Base-by-base conservation (phyloP, 1,140 invertebrate genomes). In the Drosophila kohkoa region DNA sequence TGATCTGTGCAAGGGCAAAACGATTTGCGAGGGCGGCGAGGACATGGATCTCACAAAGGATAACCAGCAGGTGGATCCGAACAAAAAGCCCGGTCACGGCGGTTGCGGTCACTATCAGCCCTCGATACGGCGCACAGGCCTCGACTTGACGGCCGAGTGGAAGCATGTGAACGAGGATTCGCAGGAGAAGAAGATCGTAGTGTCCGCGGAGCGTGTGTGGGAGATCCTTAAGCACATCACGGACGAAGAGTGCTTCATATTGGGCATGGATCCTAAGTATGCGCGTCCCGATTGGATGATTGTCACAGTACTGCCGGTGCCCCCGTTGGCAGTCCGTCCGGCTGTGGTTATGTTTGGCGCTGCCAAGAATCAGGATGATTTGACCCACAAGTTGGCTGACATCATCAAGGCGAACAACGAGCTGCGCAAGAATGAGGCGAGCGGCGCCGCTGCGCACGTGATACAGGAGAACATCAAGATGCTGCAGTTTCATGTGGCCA, bases 281-380 rank as follows among this genome's bases (percentile, higher is more conserved):
- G 97, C 99, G 0, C 94, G 99, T 55, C 99, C 99, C 10, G 99
- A 99, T 94, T 99, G 99, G 99, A 99, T 99, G 99, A 96, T 99
- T 51, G 94, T 99, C 1, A 99, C 99, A 5, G 98, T 99, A 3
- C 93, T 99, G 58, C 99, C 99, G 5, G 99, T 99, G 0, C 99
- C 99, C 8, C 99, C 99, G 3, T 92, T 99, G 5, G 95, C 97
- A 1, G 96, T 97, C 0, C 94, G 99, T 82, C 99, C 99, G 1
- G 98, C 99, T 55, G 99, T 99, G 4, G 98, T 99, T 11, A 99
- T 99, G 97, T 99, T 99, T 93, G 99, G 99, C 13, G 98, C 98
- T 1, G 98, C 99, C 0, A 97, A 98, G 92, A 99, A 99, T 95
- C 96, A 99, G 93, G 99, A 99, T 93, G 99, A 99, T 95, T 95